Evolutionary conservation across 1,140 invertebrate genomes (phyloP).

Genomic region (Heliconius hermathena): DNA sequence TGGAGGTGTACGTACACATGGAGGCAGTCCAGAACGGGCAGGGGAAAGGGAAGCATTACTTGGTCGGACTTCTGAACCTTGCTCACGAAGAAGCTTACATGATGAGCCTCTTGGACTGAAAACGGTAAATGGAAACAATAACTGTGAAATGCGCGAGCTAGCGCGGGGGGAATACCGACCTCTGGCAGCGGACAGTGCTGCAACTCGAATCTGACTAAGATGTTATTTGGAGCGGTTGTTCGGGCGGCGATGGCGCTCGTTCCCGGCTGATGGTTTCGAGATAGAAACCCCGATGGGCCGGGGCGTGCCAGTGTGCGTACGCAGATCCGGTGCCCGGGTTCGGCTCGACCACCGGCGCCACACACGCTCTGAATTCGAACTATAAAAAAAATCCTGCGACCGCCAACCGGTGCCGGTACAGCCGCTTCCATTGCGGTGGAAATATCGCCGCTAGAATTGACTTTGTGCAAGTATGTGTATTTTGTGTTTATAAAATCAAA

Average conservation of each 20-base stretch:
- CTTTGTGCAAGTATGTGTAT: conserved; percentile 49
- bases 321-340: conserved; percentile 61
- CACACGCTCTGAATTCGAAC: conserved; percentile 77
- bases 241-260: conserved; percentile 82
- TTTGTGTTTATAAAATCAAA: conserved; percentile 49
- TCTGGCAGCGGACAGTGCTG: conserved; percentile 81
- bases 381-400: conserved; percentile 48
- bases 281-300: conserved; percentile 76
- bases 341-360: conserved; percentile 73
- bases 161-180: conserved; percentile 80
- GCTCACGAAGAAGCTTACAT: conserved; percentile 81
- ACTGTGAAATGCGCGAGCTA: conserved; percentile 87
- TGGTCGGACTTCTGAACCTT: conserved; percentile 75
- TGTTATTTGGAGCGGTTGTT: conserved; percentile 83
- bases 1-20: conserved; percentile 74
- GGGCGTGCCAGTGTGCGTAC: conserved; percentile 67
- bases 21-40: conserved; percentile 70
- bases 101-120: conserved; percentile 80
- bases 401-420: conserved; percentile 34
- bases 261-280: conserved; percentile 76
- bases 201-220: conserved; percentile 85
- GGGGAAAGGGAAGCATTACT: conserved; percentile 83
- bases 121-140: conserved; percentile 88
- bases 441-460: conserved; percentile 48
- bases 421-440: conserved; percentile 36